These are phyloP conservation scores for Apodemia mormo DNA, from an alignment of 2,888 invertebrate species.

Conservation along the genomic window DNA sequence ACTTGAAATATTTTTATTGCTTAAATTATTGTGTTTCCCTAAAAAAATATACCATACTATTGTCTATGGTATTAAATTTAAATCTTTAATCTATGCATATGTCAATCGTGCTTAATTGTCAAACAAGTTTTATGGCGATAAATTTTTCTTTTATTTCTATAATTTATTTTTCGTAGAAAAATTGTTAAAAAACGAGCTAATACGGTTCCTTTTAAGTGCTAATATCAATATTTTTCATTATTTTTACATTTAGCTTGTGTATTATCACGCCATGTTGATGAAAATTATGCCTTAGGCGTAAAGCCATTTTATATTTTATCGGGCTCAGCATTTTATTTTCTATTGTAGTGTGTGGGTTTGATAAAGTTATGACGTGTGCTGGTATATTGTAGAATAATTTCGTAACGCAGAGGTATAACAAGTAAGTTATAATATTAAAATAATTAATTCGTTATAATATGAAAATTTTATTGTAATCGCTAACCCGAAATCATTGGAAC, in stretches of 20 bases:
- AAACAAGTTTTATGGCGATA: slow-evolving; percentile 17
- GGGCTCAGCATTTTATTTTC: slow-evolving; percentile 40
- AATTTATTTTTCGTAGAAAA: background rate
- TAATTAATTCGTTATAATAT: slow-evolving; percentile 14
- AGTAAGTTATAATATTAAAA: slow-evolving; percentile 33
- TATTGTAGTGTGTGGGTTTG: slow-evolving; percentile 39
- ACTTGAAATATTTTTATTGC: too few relatives aligned
- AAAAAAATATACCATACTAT: background rate
- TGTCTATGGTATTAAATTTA: background rate
- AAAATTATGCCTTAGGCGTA: slow-evolving; percentile 40
- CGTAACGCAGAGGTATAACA: slow-evolving; percentile 28
- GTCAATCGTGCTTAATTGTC: slow-evolving; percentile 10
- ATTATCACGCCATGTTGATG: slow-evolving; percentile 31
- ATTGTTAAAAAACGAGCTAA: background rate
- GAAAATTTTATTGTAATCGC: background rate
- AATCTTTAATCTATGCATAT: background rate
- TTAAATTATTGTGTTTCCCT: too few relatives aligned
- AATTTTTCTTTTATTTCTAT: slow-evolving; percentile 13
- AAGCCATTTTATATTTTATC: slow-evolving; percentile 47
- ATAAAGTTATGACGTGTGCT: slow-evolving; percentile 54
- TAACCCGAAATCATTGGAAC: background rate
- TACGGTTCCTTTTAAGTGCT: background rate
- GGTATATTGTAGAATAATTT: slow-evolving; percentile 34
- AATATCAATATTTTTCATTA: slow-evolving; percentile 23
- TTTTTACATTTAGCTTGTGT: slow-evolving; percentile 21